These are phyloP conservation scores for Cerceris rybyensis DNA, from an alignment of 2,888 invertebrate species.

Conservation along the genomic window DNA sequence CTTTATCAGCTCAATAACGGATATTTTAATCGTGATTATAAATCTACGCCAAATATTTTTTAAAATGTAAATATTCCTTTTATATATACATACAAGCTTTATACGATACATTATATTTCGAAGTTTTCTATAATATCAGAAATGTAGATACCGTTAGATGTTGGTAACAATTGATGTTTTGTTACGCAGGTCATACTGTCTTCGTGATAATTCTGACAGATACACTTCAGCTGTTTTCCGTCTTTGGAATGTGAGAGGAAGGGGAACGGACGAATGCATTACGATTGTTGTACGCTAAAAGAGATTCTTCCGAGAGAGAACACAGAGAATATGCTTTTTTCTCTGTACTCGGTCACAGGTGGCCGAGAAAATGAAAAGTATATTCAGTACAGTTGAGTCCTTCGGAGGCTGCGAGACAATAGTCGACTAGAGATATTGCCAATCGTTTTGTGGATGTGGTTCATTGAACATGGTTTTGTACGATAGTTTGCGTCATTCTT, in stretches of 20 bases:
- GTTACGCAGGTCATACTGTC: not conserved
- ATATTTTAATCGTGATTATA: no score
- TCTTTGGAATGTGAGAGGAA: not conserved
- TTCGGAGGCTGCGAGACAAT: constrained; percentile 6
- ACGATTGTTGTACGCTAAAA: not conserved
- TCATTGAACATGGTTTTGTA: constrained; percentile 26
- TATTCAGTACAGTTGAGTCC: constrained; percentile 1
- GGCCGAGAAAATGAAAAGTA: constrained; percentile 39
- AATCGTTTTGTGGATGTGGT: constrained; percentile 20
- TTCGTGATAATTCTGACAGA: not conserved
- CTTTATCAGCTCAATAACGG: no score
- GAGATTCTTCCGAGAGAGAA: not conserved
- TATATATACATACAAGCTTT: no score
- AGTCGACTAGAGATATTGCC: constrained; percentile 18
- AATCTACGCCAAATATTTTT: no score
- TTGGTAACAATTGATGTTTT: not conserved
- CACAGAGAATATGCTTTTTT: constrained; percentile 8
- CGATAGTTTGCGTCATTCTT: not conserved
- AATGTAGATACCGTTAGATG: not conserved
- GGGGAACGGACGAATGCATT: not conserved
- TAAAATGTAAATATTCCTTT: no score
- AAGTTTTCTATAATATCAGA: no score
- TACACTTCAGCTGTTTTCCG: constrained; percentile 33
- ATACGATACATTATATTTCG: no score
- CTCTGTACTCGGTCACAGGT: constrained; percentile 51